Conservation (phyloP, 53 echinoderm and acorn worm genomes). For the Zoroaster sp. region DNA sequence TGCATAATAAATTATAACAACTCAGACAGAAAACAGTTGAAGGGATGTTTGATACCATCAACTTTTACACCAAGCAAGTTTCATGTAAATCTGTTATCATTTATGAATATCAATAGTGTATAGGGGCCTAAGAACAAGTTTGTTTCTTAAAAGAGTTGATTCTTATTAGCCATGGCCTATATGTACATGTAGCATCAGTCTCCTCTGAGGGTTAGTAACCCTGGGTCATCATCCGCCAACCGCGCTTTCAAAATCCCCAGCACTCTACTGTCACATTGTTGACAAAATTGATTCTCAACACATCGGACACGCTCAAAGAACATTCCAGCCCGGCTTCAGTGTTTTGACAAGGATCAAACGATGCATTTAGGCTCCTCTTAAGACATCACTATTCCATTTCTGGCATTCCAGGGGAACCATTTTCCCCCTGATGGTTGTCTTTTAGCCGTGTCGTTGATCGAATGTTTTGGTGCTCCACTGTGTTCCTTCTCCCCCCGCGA, state of each 20-base stretch:
- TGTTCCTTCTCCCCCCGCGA: too few species aligned
- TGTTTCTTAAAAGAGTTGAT: too few species aligned
- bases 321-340: slow-evolving; percentile 1
- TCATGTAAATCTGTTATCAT: too few species aligned
- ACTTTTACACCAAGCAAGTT: too few species aligned
- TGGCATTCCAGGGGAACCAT: background rate
- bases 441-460: too few species aligned
- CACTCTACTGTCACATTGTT: background rate
- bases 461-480: too few species aligned
- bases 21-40: too few species aligned
- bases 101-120: too few species aligned
- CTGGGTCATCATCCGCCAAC: background rate
- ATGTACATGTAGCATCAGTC: background rate
- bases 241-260: background rate
- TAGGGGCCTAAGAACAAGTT: background rate
- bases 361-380: background rate
- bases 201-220: background rate
- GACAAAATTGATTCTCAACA: slow-evolving; percentile 39
- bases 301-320: slow-evolving; percentile 36
- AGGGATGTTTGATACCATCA: too few species aligned
- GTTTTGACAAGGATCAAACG: slow-evolving; percentile 27
- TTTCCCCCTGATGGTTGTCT: background rate
- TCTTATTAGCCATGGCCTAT: background rate
- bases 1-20: too few species aligned
- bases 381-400: background rate